These are phyloP conservation scores for Psittacula cyanocephala DNA, from an alignment of 2,113 vertebrate species.

Conservation along the genomic window DNA sequence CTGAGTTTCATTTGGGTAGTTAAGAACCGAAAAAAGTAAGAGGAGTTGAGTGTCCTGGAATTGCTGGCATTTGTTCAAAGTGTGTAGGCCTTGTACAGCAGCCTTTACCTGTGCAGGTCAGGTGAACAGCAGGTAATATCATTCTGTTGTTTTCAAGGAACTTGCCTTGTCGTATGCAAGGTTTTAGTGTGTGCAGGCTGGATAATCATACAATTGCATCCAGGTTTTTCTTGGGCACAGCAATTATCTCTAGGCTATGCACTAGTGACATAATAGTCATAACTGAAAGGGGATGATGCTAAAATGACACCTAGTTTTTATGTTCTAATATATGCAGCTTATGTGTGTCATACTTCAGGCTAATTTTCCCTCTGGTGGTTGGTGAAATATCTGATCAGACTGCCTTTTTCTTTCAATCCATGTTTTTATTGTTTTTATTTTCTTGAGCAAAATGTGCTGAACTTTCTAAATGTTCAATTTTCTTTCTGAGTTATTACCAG, in stretches of 20 bases:
- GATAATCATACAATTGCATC: background rate
- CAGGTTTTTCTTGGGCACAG: background rate
- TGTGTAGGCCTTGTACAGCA: background rate
- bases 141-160: background rate
- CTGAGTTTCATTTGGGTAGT: background rate
- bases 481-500: constrained; percentile 33
- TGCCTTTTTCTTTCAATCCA: background rate
- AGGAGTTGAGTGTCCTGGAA: background rate
- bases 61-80: background rate
- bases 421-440: constrained; percentile 8
- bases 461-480: constrained; percentile 24
- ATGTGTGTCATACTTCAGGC: background rate
- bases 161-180: background rate
- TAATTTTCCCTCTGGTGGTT: background rate
- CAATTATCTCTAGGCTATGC: background rate
- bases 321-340: background rate
- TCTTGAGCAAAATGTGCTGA: constrained; percentile 2
- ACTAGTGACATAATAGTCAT: too few relatives aligned
- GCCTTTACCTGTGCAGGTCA: background rate
- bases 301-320: background rate
- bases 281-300: background rate
- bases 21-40: background rate
- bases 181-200: background rate
- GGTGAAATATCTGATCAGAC: background rate
- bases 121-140: background rate